A percentile compares a stretch with the other conserved stretches of the same genome.
Conservation (phyloP, 2,113 vertebrate species). For the Chiloscyllium plagiosum region DNA sequence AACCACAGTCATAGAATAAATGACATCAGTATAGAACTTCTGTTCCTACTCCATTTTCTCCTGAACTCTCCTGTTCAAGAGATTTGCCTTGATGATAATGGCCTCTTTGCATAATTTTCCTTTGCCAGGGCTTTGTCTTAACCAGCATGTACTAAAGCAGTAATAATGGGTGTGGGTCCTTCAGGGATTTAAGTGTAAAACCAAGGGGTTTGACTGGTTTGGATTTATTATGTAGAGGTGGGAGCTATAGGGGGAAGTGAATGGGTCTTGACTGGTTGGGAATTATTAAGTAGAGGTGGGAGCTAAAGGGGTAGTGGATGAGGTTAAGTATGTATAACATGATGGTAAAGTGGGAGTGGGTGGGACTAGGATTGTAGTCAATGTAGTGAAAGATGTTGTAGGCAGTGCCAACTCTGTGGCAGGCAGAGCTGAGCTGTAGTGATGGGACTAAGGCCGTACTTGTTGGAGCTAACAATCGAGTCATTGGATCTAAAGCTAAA, state of each 20-base stretch:
- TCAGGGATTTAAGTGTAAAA: constrained; percentile 66
- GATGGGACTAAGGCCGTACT: not conserved
- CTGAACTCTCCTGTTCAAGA: constrained; percentile 73
- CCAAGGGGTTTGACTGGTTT: constrained; percentile 42
- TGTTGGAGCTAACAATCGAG: not conserved
- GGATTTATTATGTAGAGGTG: not conserved
- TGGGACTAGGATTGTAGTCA: not conserved
- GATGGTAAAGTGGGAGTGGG: not conserved
- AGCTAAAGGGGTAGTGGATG: not conserved
- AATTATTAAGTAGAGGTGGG: not conserved
- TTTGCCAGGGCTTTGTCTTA: constrained; percentile 83
- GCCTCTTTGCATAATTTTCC: constrained; percentile 81
- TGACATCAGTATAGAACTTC: constrained; percentile 66
- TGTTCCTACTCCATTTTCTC: constrained; percentile 76
- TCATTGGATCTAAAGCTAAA: not conserved
- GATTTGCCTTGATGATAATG: constrained; percentile 78
- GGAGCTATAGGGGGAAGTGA: not conserved
- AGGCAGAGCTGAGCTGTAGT: not conserved
- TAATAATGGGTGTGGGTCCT: constrained; percentile 65
- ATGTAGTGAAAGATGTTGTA: not conserved
- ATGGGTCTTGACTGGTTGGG: not conserved
- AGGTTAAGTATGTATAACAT: not conserved
- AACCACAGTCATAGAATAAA: constrained; percentile 43
- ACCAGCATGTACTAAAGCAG: constrained; percentile 73
- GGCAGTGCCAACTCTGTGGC: not conserved